These are phyloP conservation scores for Megaceryle maxima DNA, from an alignment of 2,113 vertebrate genomes.

Conservation along the genomic window DNA sequence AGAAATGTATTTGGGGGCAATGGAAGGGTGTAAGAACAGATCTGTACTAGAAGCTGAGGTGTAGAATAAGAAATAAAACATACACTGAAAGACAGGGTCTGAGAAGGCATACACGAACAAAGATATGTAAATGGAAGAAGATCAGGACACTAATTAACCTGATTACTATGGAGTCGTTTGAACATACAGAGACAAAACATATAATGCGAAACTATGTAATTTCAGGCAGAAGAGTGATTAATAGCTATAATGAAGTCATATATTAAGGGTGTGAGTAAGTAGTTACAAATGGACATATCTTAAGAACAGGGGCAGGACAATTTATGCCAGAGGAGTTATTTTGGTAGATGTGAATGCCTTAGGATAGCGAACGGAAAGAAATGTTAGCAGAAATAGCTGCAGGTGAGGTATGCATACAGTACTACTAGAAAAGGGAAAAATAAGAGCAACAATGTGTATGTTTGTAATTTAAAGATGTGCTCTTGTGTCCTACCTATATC, in stretches of 20 bases:
- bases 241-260: not conserved
- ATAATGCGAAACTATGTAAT: rapidly evolving
- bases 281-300: not conserved
- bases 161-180: not conserved
- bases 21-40: not conserved
- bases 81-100: not conserved
- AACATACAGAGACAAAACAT: not conserved
- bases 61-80: not conserved
- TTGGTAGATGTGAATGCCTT: not conserved
- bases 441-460: not conserved
- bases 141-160: not conserved
- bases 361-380: not conserved
- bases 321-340: not conserved
- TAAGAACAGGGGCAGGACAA: not conserved
- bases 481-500: not conserved
- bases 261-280: not conserved
- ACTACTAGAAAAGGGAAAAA: not conserved
- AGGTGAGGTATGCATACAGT: not conserved
- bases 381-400: not conserved
- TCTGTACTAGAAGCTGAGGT: not conserved
- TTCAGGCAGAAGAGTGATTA: not conserved
- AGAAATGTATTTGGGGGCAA: not conserved
- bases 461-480: not conserved
- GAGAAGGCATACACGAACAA: not conserved
- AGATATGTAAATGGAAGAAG: not conserved